Conservation (phyloP, 2,797 vertebrate species). For the Phrynocephalus vlangalii region DNA sequence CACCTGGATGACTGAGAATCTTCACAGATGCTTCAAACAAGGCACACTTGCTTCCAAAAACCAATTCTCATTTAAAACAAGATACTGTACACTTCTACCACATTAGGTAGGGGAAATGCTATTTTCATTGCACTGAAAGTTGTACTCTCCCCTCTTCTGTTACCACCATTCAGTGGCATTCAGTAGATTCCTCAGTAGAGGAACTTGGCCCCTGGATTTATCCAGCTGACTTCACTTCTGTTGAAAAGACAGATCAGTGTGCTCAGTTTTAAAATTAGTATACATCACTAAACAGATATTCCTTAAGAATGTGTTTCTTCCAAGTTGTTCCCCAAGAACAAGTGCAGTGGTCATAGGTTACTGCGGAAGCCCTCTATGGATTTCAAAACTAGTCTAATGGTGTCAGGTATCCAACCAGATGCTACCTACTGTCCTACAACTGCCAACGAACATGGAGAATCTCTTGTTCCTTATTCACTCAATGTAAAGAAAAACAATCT, state of each 20-base stretch:
- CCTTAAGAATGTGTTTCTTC: background rate
- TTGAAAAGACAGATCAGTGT: too few relatives aligned
- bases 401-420: background rate
- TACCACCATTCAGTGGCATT: too few relatives aligned
- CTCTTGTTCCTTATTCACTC: background rate
- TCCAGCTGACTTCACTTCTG: too few relatives aligned
- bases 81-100: too few relatives aligned
- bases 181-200: too few relatives aligned
- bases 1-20: too few relatives aligned
- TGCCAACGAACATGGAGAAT: background rate
- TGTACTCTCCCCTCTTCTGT: too few relatives aligned
- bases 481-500: background rate
- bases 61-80: background rate
- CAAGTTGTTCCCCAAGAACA: too few relatives aligned
- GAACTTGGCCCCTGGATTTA: too few relatives aligned
- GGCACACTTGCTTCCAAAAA: too few relatives aligned
- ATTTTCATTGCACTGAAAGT: too few relatives aligned
- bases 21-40: background rate
- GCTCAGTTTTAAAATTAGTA: too few relatives aligned
- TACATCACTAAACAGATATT: background rate
- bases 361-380: background rate
- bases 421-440: background rate
- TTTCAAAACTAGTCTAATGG: background rate
- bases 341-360: background rate
- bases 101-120: background rate